Base-by-base conservation (phyloP, 2,888 invertebrate genomes). In the Scaptomyza reducta region DNA sequence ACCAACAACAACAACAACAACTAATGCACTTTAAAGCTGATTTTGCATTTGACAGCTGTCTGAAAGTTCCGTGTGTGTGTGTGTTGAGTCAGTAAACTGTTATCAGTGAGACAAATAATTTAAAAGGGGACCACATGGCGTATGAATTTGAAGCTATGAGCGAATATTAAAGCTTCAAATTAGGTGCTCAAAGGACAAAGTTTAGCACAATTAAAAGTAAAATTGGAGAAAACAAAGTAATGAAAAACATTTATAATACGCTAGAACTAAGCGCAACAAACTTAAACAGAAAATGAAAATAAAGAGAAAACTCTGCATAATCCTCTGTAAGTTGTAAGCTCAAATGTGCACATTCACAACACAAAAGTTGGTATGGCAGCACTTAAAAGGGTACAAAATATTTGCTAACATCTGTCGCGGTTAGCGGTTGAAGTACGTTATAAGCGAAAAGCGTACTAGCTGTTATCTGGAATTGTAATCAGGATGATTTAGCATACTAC, bases 401-500 rank as follows among this genome's bases (percentile, higher is more conserved):
- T 50, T 58, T 27, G 40, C 6, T 14, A 31, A 35, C 57, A 70
- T 49, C 54, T 70, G 72, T 27, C 40, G 14, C 22, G 18, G 13
- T 22, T 10, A n/a, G 11, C 29, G 31, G 41, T 7, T 10, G 31
- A 41, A 45, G 46, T 33, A n/a, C 4, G 7, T 14, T n/a, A 27
- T 41, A 55, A 38, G 38, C 25, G 22, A 57, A 49, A 35, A 64
- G 40, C 57, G 50, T 41, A 55, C 47, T 56, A 22, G 47, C 22
- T 51, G 18, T 50, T 59, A 71, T 76, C 73, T 33, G 18, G 7
- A 42, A 50, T 13, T 27, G 47, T 42, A 59, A 59, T 62, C 62
- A 35, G 9, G 25, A 63, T 74, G 72, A 74, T 29, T 76, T 61
- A 66, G 61, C 72, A 76, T 10, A 35, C 29, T 35, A n/a, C n/a